phyloP scores from a whole-genome alignment of 2,888 invertebrate genomes.

The Keiferia lycopersicella region DNA sequence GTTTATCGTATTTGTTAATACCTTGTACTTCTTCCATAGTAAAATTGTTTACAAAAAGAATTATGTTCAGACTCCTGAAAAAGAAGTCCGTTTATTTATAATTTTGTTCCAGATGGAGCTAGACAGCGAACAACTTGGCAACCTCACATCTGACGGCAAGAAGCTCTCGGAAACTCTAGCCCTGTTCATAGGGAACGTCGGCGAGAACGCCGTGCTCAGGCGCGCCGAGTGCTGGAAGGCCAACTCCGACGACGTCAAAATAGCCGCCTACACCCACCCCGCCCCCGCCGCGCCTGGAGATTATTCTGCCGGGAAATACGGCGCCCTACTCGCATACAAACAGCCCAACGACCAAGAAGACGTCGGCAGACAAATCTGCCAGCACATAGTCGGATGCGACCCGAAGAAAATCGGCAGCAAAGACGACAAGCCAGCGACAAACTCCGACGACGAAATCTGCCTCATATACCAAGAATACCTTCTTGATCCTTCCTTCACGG shows the following conservation, averaged over 20 bases:
- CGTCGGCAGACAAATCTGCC: slow-evolving; percentile 90
- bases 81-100: neutral
- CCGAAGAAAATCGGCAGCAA: slow-evolving; percentile 87
- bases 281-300: slow-evolving; percentile 73
- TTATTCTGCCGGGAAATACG: slow-evolving; percentile 90
- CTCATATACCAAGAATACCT: slow-evolving; percentile 94
- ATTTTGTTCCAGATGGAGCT: slow-evolving; percentile 80
- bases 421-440: slow-evolving; percentile 82
- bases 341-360: slow-evolving; percentile 63
- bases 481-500: slow-evolving; percentile 87
- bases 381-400: slow-evolving; percentile 95
- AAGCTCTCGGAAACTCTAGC: slow-evolving; percentile 91
- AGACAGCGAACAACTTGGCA: slow-evolving; percentile 85
- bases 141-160: slow-evolving; percentile 83
- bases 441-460: slow-evolving; percentile 88
- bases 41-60: too few species aligned
- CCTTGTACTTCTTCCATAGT: too few species aligned
- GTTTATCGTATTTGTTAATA: too few species aligned
- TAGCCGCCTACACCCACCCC: slow-evolving; percentile 92
- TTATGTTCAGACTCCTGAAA: too few species aligned
- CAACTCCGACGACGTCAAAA: slow-evolving; percentile 64
- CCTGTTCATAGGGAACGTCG: slow-evolving; percentile 91
- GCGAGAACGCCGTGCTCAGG: slow-evolving; percentile 93
- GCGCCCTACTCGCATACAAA: slow-evolving; percentile 89
- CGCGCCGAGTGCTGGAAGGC: slow-evolving; percentile 90